Evolutionary conservation across 2,113 vertebrate species (phyloP).

Genomic region (Tapirus terrestris): DNA sequence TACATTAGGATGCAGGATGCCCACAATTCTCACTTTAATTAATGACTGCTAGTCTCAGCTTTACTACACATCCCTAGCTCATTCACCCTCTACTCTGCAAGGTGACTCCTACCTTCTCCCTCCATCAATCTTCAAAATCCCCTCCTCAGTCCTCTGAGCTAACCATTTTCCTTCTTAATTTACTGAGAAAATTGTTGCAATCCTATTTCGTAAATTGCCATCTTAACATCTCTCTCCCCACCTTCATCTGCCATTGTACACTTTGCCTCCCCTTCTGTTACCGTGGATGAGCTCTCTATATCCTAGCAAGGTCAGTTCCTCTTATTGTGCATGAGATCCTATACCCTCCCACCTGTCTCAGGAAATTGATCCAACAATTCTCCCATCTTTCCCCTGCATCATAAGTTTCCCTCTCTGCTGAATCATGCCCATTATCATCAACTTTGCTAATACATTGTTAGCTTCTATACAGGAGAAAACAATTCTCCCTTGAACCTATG

Average conservation of each 20-base stretch:
- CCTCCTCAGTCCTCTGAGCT: not conserved
- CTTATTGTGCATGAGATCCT: not conserved
- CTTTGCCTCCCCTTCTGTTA: not conserved
- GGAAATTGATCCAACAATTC: not conserved
- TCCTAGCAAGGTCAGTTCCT: not conserved
- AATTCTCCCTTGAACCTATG: not conserved
- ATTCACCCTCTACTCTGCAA: not conserved
- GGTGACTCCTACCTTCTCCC: not conserved
- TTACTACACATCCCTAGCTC: not conserved
- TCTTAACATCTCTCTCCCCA: not conserved
- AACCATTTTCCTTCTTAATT: not conserved
- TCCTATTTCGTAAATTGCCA: not conserved
- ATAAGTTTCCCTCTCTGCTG: not conserved
- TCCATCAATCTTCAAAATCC: not conserved
- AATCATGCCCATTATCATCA: not conserved
- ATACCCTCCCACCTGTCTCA: not conserved
- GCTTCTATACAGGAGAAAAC: not conserved
- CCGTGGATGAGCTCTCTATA: not conserved
- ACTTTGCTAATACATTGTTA: not conserved
- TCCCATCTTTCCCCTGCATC: not conserved
- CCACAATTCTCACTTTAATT: not conserved
- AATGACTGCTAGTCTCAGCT: not conserved
- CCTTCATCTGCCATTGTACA: not conserved
- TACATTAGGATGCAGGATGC: too few species aligned
- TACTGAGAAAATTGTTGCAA: not conserved